Percentiles rank a stretch among this genome's conserved stretches.
phyloP scores from a whole-genome alignment of 2,797 vertebrate genomes.

The Alectoris magna region DNA sequence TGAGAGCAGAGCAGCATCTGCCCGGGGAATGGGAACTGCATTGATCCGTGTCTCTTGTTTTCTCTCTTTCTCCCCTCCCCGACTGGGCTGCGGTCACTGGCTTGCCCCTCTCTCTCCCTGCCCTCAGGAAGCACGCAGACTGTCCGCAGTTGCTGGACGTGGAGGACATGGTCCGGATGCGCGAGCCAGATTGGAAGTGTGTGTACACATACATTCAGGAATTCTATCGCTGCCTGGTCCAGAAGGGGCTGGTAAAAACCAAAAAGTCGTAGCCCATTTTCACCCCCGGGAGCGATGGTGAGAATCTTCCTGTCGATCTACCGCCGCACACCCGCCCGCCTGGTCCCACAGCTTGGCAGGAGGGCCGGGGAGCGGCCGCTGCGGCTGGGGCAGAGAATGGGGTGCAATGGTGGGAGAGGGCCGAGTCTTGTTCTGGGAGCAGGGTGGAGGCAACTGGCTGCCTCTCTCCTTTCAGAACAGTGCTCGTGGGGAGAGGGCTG shows the following conservation, averaged over 20 bases:
- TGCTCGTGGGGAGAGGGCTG: rapidly evolving
- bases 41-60: conserved; percentile 81
- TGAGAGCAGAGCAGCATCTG: conserved; percentile 84
- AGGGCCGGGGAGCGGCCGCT: not conserved
- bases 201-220: conserved; percentile 99
- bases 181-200: conserved; percentile 99
- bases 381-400: not conserved
- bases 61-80: conserved; percentile 64
- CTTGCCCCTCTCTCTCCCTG: conserved; percentile 74
- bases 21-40: conserved; percentile 86
- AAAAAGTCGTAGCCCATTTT: conserved; percentile 92
- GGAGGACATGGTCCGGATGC: conserved; percentile 99
- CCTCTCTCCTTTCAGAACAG: not conserved
- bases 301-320: conserved; percentile 80
- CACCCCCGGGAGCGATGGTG: conserved; percentile 86
- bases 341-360: not conserved
- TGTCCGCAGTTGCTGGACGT: conserved; percentile 99
- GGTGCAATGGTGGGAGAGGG: not conserved
- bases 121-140: conserved; percentile 94
- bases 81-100: conserved; percentile 76
- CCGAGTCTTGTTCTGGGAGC: not conserved
- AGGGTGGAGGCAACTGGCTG: not conserved
- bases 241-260: conserved; percentile 99
- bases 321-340: not conserved
- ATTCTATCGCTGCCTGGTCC: conserved; percentile 99